Evolutionary conservation across 1,140 invertebrate genomes (phyloP).

Genomic region (Ceratina calcarata): DNA sequence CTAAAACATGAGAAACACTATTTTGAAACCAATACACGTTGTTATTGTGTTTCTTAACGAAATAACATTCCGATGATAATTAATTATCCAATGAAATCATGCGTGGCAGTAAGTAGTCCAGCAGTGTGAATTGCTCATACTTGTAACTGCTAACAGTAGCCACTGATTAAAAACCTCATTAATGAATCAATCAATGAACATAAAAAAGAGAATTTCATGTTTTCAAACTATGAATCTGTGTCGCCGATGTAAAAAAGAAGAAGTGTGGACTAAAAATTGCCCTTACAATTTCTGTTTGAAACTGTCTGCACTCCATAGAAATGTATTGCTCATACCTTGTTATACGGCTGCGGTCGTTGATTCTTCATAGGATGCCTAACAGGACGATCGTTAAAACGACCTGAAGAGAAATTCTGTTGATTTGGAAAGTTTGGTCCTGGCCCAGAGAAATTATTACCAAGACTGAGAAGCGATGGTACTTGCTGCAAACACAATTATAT

Average conservation of each 20-base stretch:
- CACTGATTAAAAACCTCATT: slow-evolving; percentile 60
- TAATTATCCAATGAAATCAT: slow-evolving; percentile 40
- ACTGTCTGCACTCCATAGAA: slow-evolving; percentile 31
- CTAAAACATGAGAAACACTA: slow-evolving; percentile 51
- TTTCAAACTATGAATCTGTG: slow-evolving; percentile 42
- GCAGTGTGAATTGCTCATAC: slow-evolving; percentile 50
- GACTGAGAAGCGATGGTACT: slow-evolving; percentile 78
- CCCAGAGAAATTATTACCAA: slow-evolving; percentile 75
- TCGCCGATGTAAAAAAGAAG: slow-evolving; percentile 45
- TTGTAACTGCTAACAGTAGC: slow-evolving; percentile 49
- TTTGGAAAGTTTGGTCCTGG: slow-evolving; percentile 74
- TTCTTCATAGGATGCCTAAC: slow-evolving; percentile 75
- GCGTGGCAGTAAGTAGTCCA: slow-evolving; percentile 46
- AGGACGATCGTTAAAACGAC: slow-evolving; percentile 75
- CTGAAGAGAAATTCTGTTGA: slow-evolving; percentile 74
- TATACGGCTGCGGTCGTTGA: slow-evolving; percentile 78
- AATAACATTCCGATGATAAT: slow-evolving; percentile 40
- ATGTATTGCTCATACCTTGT: slow-evolving; percentile 74
- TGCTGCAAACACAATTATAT: slow-evolving; percentile 34
- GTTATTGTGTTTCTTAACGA: slow-evolving; percentile 53
- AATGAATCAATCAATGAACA: slow-evolving; percentile 51
- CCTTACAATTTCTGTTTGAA: slow-evolving; percentile 53
- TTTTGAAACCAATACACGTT: slow-evolving; percentile 59
- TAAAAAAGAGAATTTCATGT: slow-evolving; percentile 54
- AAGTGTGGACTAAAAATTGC: slow-evolving; percentile 51